Base-by-base conservation (phyloP, 2,113 vertebrate genomes). In the Ciconia maguari region DNA sequence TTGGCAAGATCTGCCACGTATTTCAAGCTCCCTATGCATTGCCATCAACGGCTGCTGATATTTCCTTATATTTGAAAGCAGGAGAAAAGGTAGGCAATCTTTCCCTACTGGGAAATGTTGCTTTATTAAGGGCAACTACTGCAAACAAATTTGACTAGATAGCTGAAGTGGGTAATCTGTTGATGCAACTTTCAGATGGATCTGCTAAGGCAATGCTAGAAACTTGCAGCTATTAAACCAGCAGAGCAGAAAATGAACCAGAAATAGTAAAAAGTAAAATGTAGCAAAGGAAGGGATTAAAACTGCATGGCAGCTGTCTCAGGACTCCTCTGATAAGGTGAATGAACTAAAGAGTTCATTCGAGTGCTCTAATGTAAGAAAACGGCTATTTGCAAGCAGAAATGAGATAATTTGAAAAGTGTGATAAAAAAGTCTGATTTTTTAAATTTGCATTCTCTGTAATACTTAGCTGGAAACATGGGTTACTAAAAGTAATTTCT, bases 201-300 rank as follows among this genome's bases (percentile, higher is more conserved):
- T 88, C 94, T 96, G 88, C 60, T 82, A 58, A 95, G 80, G 91
- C 3, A 65, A 71, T 38, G 78, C 70, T 88, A 72, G 83, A 89
- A 97, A 93, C 87, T 92, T 92, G 54, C 66, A 90, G 88, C 88
- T 94, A 91, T 97, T 96, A 96, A 98, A 97, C 70, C 90, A 97
- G 60, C 64, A 91, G 97, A 98, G 95, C 96, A 96, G 96, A 98
- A 98, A 98, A 97, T 76, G 82, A 95, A 97, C 36, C 52, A 85
- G 79, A 94, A 97, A 96, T 61, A 95, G 72, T 71, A 90, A 95
- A 93, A 96, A 77, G 41, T 76, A 58, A 69, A 93, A 76, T n/a
- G 51, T 8, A 95, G 76, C 52, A n/a, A 92, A 96, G 26, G 60
- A 95, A 95, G 38, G 68, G 79, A 94, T 87, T 94, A 79, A 97